Conservation (phyloP, 2,797 vertebrate species). For the Chaetophractus vellerosus region DNA sequence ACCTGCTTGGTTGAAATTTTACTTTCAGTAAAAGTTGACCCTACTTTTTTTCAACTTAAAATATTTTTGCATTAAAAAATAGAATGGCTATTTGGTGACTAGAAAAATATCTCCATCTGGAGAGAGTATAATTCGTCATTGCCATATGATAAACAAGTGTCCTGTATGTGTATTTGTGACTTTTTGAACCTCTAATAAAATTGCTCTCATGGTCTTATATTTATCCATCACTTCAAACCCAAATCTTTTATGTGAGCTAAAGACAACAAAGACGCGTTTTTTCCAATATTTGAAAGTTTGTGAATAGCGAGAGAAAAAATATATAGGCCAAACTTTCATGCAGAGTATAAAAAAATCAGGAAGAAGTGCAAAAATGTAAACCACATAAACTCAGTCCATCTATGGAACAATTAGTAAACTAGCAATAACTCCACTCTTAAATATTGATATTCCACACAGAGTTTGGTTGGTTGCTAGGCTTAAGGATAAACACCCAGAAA, state of each 20-base stretch:
- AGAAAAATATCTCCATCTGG: not conserved
- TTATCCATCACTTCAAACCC: not conserved
- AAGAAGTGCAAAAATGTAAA: conserved; percentile 55
- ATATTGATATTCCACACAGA: conserved; percentile 44
- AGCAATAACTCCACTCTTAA: conserved; percentile 36
- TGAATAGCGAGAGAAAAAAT: not conserved
- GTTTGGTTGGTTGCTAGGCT: conserved; percentile 76
- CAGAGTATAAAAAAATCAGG: conserved; percentile 17
- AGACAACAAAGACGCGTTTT: not conserved
- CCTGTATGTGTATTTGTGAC: not conserved
- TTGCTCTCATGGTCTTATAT: not conserved
- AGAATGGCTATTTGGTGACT: conserved; percentile 2
- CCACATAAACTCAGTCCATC: not conserved
- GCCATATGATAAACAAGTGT: not conserved
- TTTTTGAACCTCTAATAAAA: conserved; percentile 18
- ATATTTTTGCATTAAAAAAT: not conserved
- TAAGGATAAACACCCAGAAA: conserved; percentile 68
- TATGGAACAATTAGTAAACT: conserved; percentile 35
- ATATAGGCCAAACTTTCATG: not conserved
- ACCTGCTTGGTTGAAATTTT: not conserved
- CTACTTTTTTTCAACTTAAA: conserved; percentile 8
- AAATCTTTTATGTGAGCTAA: conserved; percentile 22
- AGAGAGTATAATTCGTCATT: not conserved
- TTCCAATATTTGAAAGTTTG: conserved; percentile 48
- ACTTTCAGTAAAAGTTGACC: conserved; percentile 7